Evolutionary conservation across 2,113 vertebrate species (phyloP).

Genomic region (Thunnus maccoyii): DNA sequence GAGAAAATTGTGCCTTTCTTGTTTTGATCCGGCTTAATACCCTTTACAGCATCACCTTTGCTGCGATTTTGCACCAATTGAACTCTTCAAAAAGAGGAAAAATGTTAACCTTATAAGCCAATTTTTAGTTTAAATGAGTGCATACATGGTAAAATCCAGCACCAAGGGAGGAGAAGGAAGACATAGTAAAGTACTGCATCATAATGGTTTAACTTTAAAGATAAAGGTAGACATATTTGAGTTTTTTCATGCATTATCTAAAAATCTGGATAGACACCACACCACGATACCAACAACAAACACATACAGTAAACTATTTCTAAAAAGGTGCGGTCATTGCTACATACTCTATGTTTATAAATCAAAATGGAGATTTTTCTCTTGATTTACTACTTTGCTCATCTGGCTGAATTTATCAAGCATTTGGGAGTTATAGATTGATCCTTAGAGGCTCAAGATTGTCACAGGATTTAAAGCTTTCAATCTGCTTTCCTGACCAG

Average conservation of each 20-base stretch:
- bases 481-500: neutral
- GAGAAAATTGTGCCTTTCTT: neutral
- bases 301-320: neutral
- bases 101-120: neutral
- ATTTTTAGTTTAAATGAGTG: neutral
- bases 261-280: neutral
- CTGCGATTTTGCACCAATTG: constrained; percentile 3
- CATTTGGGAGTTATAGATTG: neutral
- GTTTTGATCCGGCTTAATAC: constrained; percentile 5
- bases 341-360: neutral
- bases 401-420: neutral
- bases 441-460: neutral
- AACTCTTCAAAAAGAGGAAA: neutral
- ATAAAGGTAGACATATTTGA: neutral
- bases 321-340: neutral
- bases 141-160: neutral
- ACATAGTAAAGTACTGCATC: neutral
- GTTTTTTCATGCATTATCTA: neutral
- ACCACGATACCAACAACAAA: neutral
- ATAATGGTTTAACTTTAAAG: neutral
- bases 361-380: neutral
- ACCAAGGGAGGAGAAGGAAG: neutral
- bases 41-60: neutral
- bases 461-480: neutral
- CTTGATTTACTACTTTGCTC: neutral